Conservation (phyloP, 2,888 invertebrate species). For the Agonopterix heracliana region DNA sequence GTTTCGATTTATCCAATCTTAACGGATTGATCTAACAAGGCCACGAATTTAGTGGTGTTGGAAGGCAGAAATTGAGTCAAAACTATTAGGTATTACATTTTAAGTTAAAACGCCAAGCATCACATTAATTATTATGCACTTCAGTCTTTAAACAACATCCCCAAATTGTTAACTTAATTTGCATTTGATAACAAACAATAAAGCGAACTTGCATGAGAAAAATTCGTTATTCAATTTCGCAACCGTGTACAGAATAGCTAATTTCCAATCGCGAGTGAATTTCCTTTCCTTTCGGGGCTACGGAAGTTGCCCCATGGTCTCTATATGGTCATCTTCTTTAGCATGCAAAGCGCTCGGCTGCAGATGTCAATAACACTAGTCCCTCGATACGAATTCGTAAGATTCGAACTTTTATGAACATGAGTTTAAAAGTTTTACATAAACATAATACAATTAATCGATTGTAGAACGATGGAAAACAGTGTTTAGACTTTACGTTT, state of each 20-base stretch:
- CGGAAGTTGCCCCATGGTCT: slow-evolving; percentile 52
- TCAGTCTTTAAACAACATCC: no score
- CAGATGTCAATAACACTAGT: slow-evolving; percentile 46
- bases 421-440: background rate
- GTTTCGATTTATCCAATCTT: slow-evolving; percentile 6
- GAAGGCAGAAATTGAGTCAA: no score
- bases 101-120: no score
- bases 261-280: slow-evolving; percentile 44
- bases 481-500: background rate
- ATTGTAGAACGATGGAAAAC: background rate
- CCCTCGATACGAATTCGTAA: background rate
- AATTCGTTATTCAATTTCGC: slow-evolving; percentile 37
- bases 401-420: background rate
- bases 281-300: slow-evolving; percentile 65
- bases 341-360: slow-evolving; percentile 40
- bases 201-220: slow-evolving; percentile 38
- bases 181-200: slow-evolving; percentile 38
- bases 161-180: slow-evolving; percentile 14
- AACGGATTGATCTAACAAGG: slow-evolving; percentile 12
- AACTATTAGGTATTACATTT: no score
- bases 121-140: no score
- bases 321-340: slow-evolving; percentile 43
- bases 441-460: background rate
- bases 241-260: slow-evolving; percentile 53
- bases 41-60: slow-evolving; percentile 5